Evolutionary conservation across 30 jellyfish, hydroid and myxozoan genomes (phyloP).

Genomic region (Aurelia coerulea): DNA sequence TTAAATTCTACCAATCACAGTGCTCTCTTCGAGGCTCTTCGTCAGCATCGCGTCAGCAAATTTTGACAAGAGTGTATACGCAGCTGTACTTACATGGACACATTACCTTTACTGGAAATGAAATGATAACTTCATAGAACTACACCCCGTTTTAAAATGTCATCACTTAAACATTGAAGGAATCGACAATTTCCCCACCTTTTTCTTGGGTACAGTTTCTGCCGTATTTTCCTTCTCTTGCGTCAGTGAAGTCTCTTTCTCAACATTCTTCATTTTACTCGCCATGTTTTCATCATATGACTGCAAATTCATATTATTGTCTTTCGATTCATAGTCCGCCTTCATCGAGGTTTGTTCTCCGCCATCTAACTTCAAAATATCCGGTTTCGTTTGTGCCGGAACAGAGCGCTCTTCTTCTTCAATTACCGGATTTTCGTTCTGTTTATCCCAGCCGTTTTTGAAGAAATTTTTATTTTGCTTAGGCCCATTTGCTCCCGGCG

Average conservation of each 20-base stretch:
- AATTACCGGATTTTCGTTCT: background rate
- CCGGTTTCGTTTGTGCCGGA: background rate
- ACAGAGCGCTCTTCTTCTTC: background rate
- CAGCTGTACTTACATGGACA: no score
- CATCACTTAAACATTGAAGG: constrained; percentile 39
- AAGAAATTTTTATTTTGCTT: background rate
- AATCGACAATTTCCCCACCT: constrained; percentile 38
- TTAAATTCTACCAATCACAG: no score
- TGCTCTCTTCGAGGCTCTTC: no score
- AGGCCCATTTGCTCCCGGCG: constrained; percentile 40
- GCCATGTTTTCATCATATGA: background rate
- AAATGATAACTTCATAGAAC: no score
- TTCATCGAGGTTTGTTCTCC: background rate
- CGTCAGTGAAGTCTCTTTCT: background rate
- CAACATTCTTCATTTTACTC: background rate
- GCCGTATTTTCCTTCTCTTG: constrained; percentile 1
- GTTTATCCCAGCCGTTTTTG: background rate
- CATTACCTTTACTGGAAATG: no score
- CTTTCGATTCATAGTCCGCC: no score
- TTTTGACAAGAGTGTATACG: no score
- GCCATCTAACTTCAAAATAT: constrained; percentile 10
- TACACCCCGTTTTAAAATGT: no score
- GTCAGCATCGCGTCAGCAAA: no score
- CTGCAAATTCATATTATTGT: no score
- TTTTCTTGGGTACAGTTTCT: background rate